Conservation (phyloP, 1,140 invertebrate species). For the Telenomus remus region DNA sequence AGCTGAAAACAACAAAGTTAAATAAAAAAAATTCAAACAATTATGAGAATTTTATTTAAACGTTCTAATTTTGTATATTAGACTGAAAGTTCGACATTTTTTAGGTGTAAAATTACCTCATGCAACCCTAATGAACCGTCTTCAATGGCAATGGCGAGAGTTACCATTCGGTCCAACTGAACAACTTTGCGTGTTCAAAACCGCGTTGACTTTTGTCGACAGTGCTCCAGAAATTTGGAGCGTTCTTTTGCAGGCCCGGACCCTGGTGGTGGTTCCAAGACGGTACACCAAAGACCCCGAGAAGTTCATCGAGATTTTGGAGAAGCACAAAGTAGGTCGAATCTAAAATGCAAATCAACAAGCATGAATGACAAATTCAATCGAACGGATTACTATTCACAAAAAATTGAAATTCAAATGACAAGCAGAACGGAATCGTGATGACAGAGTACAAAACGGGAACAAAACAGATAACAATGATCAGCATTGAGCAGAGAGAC, state of each 20-base stretch:
- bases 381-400: no score
- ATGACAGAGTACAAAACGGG: no score
- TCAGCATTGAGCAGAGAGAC: no score
- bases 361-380: no score
- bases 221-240: conserved; percentile 91
- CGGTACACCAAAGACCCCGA: conserved; percentile 84
- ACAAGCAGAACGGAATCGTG: no score
- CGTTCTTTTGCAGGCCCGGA: conserved; percentile 82
- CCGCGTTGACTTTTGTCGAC: conserved; percentile 91
- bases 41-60: conserved; percentile 1
- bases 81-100: background rate
- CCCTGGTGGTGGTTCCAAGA: conserved; percentile 83
- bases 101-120: conserved; percentile 87
- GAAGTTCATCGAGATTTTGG: conserved; percentile 80
- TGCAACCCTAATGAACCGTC: conserved; percentile 84
- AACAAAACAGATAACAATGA: no score
- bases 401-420: no score
- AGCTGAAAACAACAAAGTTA: background rate
- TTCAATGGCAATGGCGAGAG: conserved; percentile 88
- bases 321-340: conserved; percentile 79
- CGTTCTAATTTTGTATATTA: no score
- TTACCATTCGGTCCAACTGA: conserved; percentile 84
- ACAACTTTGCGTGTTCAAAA: conserved; percentile 87
- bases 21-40: conserved; percentile 11
- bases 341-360: background rate